phyloP scores from a whole-genome alignment of 1,140 invertebrate genomes.

The Leptinotarsa defecta region DNA sequence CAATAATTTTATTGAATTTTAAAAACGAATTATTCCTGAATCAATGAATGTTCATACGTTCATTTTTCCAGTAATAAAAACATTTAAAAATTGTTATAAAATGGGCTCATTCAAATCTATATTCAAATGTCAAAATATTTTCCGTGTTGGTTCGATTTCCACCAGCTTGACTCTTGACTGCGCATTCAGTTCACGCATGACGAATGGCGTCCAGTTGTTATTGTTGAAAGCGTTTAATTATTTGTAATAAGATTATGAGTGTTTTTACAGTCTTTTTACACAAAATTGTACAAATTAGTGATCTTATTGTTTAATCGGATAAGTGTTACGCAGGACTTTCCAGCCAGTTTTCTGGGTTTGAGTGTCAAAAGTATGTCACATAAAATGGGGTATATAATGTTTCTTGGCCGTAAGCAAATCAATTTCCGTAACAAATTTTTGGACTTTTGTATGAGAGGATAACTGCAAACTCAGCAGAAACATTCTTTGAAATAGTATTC shows the following conservation, averaged over 20 bases:
- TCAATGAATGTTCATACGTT: too few relatives aligned
- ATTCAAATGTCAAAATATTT: not conserved
- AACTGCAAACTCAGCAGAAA: constrained; percentile 16
- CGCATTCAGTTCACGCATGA: constrained; percentile 50
- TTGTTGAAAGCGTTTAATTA: constrained; percentile 57
- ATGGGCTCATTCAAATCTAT: too few relatives aligned
- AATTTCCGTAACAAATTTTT: constrained; percentile 47
- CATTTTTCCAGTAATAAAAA: too few relatives aligned
- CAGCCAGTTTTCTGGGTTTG: constrained; percentile 35
- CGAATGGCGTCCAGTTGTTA: constrained; percentile 58
- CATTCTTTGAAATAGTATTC: constrained; percentile 12
- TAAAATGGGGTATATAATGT: constrained; percentile 58
- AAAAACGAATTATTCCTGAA: too few relatives aligned
- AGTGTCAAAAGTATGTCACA: constrained; percentile 57
- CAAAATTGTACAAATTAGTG: constrained; percentile 45
- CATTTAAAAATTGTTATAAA: too few relatives aligned
- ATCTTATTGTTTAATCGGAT: constrained; percentile 39
- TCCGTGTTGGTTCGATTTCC: constrained; percentile 42
- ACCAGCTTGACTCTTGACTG: constrained; percentile 23
- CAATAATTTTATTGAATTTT: too few relatives aligned
- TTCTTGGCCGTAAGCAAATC: constrained; percentile 55
- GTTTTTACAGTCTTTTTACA: constrained; percentile 51
- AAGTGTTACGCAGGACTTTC: constrained; percentile 39
- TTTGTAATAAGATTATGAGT: constrained; percentile 56
- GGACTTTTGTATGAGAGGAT: constrained; percentile 32